phyloP scores from a whole-genome alignment of 2,888 invertebrate genomes.

The Peribatodes rhomboidaria region DNA sequence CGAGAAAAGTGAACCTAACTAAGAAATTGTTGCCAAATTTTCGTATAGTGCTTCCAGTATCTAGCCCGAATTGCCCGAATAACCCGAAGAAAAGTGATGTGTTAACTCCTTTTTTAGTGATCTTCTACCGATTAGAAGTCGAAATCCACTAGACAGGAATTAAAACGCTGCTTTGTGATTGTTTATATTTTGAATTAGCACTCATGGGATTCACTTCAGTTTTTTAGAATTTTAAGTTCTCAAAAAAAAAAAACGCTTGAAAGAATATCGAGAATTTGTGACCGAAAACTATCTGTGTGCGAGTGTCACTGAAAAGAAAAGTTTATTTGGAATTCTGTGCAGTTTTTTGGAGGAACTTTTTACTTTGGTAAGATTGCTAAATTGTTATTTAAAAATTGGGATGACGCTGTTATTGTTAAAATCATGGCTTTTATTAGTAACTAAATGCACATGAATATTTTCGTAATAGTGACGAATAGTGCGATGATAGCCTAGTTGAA shows the following conservation, averaged over 20 bases:
- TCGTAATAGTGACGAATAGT: too few species aligned
- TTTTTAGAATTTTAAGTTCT: too few species aligned
- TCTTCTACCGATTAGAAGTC: not conserved
- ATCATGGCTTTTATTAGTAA: not conserved
- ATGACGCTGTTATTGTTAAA: not conserved
- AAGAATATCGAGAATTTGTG: not conserved
- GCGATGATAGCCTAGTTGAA: too few species aligned
- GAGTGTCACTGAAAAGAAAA: not conserved
- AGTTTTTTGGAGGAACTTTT: not conserved
- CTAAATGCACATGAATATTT: too few species aligned
- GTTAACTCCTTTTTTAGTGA: not conserved
- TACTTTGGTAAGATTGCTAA: slow-evolving; percentile 2
- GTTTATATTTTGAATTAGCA: too few species aligned
- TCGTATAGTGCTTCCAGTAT: not conserved
- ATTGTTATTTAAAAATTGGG: not conserved
- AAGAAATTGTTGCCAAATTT: not conserved
- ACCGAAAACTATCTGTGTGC: not conserved
- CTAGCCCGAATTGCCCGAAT: not conserved
- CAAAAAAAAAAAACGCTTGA: not conserved
- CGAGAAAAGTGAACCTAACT: not conserved
- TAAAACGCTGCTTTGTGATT: too few species aligned
- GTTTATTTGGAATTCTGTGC: not conserved
- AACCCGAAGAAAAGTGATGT: not conserved
- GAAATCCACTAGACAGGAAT: not conserved
- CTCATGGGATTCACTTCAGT: too few species aligned